Conservation (phyloP, 2,888 invertebrate genomes). For the Elaeidobius kamerunicus region DNA sequence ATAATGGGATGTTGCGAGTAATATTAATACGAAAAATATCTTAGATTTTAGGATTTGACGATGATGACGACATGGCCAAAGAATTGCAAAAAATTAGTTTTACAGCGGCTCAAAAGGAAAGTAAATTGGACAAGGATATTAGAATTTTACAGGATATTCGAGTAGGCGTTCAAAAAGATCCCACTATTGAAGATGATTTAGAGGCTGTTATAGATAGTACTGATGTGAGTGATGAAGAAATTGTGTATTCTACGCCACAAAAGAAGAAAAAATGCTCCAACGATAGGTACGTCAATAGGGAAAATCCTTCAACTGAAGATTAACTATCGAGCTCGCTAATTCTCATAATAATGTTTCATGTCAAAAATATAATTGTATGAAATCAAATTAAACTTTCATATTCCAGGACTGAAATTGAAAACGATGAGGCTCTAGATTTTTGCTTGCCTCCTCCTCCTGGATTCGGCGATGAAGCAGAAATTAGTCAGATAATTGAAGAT, state of each 20-base stretch:
- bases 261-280: slow-evolving; percentile 19
- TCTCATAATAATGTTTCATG: too few relatives aligned
- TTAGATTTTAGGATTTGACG: slow-evolving; percentile 7
- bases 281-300: slow-evolving; percentile 10
- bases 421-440: slow-evolving; percentile 10
- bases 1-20: neutral
- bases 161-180: too few relatives aligned
- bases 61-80: slow-evolving; percentile 14
- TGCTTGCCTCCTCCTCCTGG: slow-evolving; percentile 32
- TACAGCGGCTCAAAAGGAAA: slow-evolving; percentile 13
- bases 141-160: slow-evolving; percentile 24
- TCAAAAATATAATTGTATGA: neutral
- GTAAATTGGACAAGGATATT: neutral
- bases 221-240: slow-evolving; percentile 23
- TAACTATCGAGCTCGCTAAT: too few relatives aligned
- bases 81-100: slow-evolving; percentile 25
- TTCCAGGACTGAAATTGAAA: too few relatives aligned
- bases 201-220: slow-evolving; percentile 6
- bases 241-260: slow-evolving; percentile 27
- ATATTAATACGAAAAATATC: neutral
- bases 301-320: neutral
- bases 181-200: too few relatives aligned
- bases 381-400: neutral
- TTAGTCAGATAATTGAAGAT: neutral
- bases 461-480: slow-evolving; percentile 29